Base-by-base conservation (phyloP, 1,140 invertebrate species). In the Neotoxoptera formosana region DNA sequence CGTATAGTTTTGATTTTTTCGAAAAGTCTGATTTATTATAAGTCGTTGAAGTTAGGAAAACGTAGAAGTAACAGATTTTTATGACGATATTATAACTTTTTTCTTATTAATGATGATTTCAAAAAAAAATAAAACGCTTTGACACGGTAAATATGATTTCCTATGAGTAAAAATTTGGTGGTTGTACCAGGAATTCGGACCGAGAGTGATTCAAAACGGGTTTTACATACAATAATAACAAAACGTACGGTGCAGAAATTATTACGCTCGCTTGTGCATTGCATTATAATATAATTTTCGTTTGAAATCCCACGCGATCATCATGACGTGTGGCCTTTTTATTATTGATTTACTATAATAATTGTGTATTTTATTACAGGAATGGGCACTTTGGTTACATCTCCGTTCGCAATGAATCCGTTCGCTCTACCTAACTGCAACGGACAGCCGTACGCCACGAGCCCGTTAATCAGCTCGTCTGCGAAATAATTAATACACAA, bases 391-490 rank as follows among this genome's bases (percentile, higher is more conserved):
- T 96, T 98, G 91, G 97, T 98, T 41, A 97, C 97, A 76, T 97
- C 97, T 45, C 98, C 98, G 95, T 96, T 96, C 45, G 97, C 97
- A 94, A 98, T 98, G 96, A 98, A 98, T 95, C 98, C 98, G 67
- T 98, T 98, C 96, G 97, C 98, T 94, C 96, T 98, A 95, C 98
- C 98, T 36, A 98, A 98, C 81, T 98, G 98, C 95, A 98, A 97
- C 95, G 96, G 97, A 45, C 98, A 98, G 95, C 96, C 97, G 93
- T 99, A 98, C 95, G 97, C 97, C 94, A 96, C 97, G 94, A 97
- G 96, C 94, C 97, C 98, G n/a, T 96, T 98, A 92, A 97, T 98
- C 53, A 97, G 97, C 90, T 97, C 97, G 67, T 96, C 96, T 7
- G 91, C 91, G 23, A 93, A 93, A 45, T 93, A 86, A 84, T 41